Evolutionary conservation across 2,888 invertebrate genomes (phyloP).

Genomic region (Coecobrya sp.): DNA sequence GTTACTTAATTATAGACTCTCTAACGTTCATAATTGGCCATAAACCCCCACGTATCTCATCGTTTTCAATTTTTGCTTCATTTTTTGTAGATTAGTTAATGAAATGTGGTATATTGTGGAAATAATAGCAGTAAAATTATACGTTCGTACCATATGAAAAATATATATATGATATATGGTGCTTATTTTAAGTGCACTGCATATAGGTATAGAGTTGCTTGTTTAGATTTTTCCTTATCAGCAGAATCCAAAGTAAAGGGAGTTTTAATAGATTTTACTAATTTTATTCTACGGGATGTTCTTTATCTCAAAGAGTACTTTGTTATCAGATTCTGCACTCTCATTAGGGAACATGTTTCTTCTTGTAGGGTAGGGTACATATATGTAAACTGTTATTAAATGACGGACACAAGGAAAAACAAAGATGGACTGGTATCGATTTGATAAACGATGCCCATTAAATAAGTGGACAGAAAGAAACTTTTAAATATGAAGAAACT

Average conservation of each 20-base stretch:
- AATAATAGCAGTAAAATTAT: background rate
- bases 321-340: background rate
- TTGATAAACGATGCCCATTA: background rate
- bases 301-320: background rate
- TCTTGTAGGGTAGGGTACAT: background rate
- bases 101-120: background rate
- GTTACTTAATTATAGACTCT: constrained; percentile 55
- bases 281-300: background rate
- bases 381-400: background rate
- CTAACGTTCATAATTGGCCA: constrained; percentile 51
- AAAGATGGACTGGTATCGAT: background rate
- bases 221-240: background rate
- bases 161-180: background rate
- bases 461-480: background rate
- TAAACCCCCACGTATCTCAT: constrained; percentile 55
- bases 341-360: background rate
- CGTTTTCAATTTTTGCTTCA: constrained; percentile 35
- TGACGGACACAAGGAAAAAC: constrained; percentile 2
- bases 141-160: background rate
- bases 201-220: background rate
- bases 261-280: background rate
- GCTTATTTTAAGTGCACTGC: background rate
- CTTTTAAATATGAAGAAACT: too few species aligned
- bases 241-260: background rate
- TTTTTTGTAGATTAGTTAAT: constrained; percentile 51